A percentile compares a stretch with the other conserved stretches of the same genome.
Evolutionary conservation across 2,797 vertebrate genomes (phyloP).

Genomic region (Hoplostethus atlanticus): DNA sequence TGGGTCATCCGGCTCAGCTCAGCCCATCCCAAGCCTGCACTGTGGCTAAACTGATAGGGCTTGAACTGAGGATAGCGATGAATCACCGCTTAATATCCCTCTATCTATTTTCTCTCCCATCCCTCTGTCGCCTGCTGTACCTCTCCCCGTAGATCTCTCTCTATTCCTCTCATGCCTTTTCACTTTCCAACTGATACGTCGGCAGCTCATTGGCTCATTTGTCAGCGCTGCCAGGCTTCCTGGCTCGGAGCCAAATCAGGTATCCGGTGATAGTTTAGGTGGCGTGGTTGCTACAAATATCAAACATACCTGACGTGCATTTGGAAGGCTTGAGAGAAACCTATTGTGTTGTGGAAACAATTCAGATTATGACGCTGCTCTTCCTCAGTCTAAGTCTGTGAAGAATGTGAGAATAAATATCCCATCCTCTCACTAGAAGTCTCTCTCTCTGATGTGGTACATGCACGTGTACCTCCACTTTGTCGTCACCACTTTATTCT

Average conservation of each 20-base stretch:
- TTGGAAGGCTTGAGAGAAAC: conserved; percentile 21
- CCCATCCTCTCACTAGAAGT: neutral
- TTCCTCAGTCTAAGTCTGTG: too few relatives aligned
- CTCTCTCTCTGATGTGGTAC: conserved; percentile 25
- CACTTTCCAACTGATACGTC: conserved; percentile 47
- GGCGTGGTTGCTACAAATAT: conserved; percentile 26
- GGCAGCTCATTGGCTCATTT: conserved; percentile 2
- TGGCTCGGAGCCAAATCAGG: conserved; percentile 14
- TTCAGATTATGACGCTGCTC: conserved; percentile 38
- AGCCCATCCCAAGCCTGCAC: conserved; percentile 50
- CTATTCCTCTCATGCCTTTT: neutral
- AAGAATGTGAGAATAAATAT: conserved; percentile 27
- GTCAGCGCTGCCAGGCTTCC: neutral
- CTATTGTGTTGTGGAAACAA: conserved; percentile 55
- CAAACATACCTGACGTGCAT: conserved; percentile 41
- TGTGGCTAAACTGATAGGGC: conserved; percentile 12
- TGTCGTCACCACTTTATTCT: neutral
- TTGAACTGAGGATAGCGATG: neutral
- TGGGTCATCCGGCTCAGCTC: conserved; percentile 30
- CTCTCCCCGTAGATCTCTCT: conserved; percentile 3
- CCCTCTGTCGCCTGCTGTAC: neutral
- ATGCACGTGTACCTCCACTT: neutral
- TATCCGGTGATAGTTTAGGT: conserved; percentile 11
- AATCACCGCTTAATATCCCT: neutral
- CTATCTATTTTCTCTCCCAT: neutral